These are phyloP conservation scores for Tinea trinotella DNA, from an alignment of 2,888 invertebrate species.

Conservation along the genomic window DNA sequence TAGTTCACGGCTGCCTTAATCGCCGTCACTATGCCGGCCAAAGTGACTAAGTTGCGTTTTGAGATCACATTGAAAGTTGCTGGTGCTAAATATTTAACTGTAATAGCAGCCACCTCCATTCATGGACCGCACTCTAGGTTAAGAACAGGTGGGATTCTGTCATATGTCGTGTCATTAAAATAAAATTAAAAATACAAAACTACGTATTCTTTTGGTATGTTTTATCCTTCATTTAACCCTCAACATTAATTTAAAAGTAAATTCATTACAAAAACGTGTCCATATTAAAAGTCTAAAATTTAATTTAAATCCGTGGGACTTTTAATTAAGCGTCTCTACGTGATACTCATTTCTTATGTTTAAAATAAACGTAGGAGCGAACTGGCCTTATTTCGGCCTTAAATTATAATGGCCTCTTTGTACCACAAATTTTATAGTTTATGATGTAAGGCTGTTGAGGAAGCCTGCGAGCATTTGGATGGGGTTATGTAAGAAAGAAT, in stretches of 20 bases:
- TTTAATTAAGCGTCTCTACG: constrained; percentile 40
- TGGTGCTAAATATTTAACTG: too few relatives aligned
- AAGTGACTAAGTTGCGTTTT: too few relatives aligned
- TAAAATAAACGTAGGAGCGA: constrained; percentile 42
- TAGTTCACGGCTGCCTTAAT: too few relatives aligned
- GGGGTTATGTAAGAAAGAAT: constrained; percentile 28
- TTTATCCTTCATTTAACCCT: background rate
- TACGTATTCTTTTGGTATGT: background rate
- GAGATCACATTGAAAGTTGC: too few relatives aligned
- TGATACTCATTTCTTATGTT: constrained; percentile 37
- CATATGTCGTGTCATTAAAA: too few relatives aligned
- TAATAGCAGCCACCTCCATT: too few relatives aligned
- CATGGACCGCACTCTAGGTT: too few relatives aligned
- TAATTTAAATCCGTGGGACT: constrained; percentile 30
- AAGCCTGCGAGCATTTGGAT: constrained; percentile 41
- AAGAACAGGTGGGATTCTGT: too few relatives aligned
- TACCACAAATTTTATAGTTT: constrained; percentile 53
- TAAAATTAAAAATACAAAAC: too few relatives aligned
- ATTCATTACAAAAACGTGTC: background rate
- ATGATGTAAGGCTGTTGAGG: constrained; percentile 51
- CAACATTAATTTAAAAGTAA: background rate
- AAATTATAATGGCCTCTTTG: constrained; percentile 41
- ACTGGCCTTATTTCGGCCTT: constrained; percentile 48
- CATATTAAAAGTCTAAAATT: background rate
- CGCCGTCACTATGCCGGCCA: too few relatives aligned